Evolutionary conservation across 2,888 invertebrate genomes (phyloP).

Genomic region (Cephus spinipes): DNA sequence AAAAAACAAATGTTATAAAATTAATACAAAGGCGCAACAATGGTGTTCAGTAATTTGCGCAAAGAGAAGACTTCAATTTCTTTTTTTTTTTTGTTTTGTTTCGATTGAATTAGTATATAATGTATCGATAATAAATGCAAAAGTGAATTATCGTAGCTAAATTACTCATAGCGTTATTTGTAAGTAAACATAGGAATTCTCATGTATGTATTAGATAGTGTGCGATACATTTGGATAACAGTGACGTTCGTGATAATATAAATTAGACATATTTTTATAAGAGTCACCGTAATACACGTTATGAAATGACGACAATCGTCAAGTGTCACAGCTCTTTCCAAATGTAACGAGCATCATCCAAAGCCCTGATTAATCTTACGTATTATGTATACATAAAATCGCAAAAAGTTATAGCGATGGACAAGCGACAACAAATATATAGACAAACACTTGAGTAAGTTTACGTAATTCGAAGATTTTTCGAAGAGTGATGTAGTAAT

Average conservation of each 20-base stretch:
- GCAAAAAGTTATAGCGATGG: neutral
- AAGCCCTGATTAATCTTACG: neutral
- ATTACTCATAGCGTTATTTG: neutral
- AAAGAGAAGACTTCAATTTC: conserved; percentile 19
- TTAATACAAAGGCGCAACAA: conserved; percentile 11
- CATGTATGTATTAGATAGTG: neutral
- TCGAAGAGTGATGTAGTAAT: neutral
- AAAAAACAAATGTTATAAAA: neutral
- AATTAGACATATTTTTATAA: neutral
- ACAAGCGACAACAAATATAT: neutral
- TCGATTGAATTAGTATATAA: conserved; percentile 45
- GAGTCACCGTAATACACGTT: neutral
- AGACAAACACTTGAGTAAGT: neutral
- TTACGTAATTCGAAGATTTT: neutral
- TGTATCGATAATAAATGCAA: conserved; percentile 49
- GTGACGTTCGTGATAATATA: neutral
- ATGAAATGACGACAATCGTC: neutral
- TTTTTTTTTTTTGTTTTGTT: conserved; percentile 33
- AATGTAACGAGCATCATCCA: neutral
- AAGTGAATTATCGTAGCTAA: conserved; percentile 32
- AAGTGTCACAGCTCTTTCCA: neutral
- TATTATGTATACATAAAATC: neutral
- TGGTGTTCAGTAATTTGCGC: conserved; percentile 44
- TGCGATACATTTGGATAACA: neutral
- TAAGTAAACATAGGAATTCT: neutral